Conservation (phyloP, 2,797 vertebrate genomes). For the Glyptemys insculpta region DNA sequence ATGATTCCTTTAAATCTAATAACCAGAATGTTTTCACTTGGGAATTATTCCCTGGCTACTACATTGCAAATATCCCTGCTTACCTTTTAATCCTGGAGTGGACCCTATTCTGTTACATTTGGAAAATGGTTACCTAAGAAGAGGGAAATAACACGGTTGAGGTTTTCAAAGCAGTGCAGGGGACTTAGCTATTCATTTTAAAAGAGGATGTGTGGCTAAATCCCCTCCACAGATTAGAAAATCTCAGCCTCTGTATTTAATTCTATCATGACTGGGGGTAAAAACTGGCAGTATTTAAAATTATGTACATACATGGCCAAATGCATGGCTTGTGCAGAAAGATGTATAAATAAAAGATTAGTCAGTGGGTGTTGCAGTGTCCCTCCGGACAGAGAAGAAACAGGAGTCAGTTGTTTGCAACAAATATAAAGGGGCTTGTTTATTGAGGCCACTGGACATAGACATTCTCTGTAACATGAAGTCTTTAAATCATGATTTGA, state of each 20-base stretch:
- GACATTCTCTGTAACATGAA: background rate
- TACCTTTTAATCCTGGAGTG: slow-evolving; percentile 67
- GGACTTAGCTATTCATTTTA: slow-evolving; percentile 20
- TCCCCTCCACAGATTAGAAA: background rate
- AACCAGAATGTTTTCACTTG: slow-evolving; percentile 34
- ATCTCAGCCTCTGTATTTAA: background rate
- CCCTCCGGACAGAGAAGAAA: background rate
- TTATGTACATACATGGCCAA: background rate
- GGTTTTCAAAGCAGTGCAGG: background rate
- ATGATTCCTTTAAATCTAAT: slow-evolving; percentile 67
- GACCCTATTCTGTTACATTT: slow-evolving; percentile 31
- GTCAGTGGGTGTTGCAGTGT: slow-evolving; percentile 8
- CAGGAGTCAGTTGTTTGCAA: background rate
- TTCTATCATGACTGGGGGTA: background rate
- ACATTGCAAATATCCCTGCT: slow-evolving; percentile 53
- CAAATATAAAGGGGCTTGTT: background rate
- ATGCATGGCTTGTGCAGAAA: slow-evolving; percentile 25
- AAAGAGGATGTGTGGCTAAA: background rate
- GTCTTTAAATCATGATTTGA: background rate
- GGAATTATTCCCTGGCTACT: slow-evolving; percentile 63
- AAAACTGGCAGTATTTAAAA: background rate
- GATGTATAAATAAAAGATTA: slow-evolving; percentile 41
- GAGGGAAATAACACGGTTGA: slow-evolving; percentile 32
- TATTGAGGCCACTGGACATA: background rate
- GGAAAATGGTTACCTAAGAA: background rate